Percentiles rank a stretch among this genome's conserved stretches.
These are phyloP conservation scores for Hippolais icterina DNA, from an alignment of 2,113 vertebrate species.

Conservation along the genomic window DNA sequence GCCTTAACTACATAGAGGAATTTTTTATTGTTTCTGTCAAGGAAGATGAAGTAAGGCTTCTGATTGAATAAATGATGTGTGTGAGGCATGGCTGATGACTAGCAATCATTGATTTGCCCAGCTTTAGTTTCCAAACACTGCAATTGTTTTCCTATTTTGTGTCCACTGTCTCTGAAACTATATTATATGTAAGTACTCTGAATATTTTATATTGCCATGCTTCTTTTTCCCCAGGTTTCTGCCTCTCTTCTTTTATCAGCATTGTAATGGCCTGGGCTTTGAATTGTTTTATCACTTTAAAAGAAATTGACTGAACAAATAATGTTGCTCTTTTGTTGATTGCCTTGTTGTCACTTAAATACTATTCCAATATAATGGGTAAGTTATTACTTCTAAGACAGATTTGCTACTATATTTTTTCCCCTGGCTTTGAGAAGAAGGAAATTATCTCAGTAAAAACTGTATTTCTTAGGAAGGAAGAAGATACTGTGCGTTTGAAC, in stretches of 20 bases:
- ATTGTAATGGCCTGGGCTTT: constrained; percentile 30
- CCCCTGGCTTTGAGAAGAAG: background rate
- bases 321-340: constrained; percentile 39
- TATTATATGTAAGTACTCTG: constrained; percentile 37
- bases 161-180: constrained; percentile 1
- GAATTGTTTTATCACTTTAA: constrained; percentile 34
- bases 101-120: constrained; percentile 44
- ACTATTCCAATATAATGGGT: constrained; percentile 21
- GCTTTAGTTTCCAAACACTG: constrained; percentile 38
- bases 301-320: constrained; percentile 58
- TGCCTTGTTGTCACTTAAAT: constrained; percentile 25
- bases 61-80: constrained; percentile 55
- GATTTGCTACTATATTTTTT: background rate
- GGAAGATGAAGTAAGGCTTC: constrained; percentile 14
- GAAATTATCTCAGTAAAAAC: background rate
- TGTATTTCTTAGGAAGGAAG: background rate
- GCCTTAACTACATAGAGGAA: constrained; percentile 1
- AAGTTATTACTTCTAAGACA: constrained; percentile 16
- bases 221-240: background rate
- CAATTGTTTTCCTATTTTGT: constrained; percentile 58
- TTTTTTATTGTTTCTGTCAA: constrained; percentile 43
- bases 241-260: background rate
- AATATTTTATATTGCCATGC: constrained; percentile 2
- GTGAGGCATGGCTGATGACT: constrained; percentile 20
- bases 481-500: background rate